These are phyloP conservation scores for Acipenser transmontanus DNA, from an alignment of 2,797 vertebrate genomes.

Conservation along the genomic window DNA sequence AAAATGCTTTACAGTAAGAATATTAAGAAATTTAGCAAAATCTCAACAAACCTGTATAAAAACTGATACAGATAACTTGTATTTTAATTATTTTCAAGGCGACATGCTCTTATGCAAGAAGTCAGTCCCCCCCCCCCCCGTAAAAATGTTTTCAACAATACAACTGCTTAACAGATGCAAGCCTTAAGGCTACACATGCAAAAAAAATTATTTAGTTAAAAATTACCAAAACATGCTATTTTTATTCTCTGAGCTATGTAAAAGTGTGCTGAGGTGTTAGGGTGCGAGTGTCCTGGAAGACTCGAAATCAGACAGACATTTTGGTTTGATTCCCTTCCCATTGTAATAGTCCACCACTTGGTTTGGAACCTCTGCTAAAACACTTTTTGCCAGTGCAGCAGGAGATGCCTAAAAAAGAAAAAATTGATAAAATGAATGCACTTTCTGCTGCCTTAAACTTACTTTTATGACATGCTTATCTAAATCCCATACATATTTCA, in stretches of 20 bases:
- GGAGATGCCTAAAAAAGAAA: conserved; percentile 76
- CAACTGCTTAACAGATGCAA: conserved; percentile 60
- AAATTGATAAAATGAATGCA: conserved; percentile 18
- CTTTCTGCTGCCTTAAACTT: too few species aligned
- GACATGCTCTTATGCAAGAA: conserved; percentile 77
- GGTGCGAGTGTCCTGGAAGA: conserved; percentile 91
- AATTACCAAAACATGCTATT: conserved; percentile 67
- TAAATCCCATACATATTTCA: too few species aligned
- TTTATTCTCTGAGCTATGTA: conserved; percentile 45
- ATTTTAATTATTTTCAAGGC: conserved; percentile 54
- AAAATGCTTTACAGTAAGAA: conserved; percentile 92
- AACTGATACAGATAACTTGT: conserved; percentile 67
- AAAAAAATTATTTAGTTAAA: conserved; percentile 58
- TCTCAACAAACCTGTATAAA: conserved; percentile 93
- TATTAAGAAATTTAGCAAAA: conserved; percentile 97
- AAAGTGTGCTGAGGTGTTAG: conserved; percentile 60
- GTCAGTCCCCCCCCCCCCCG: conserved; percentile 39
- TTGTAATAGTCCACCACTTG: conserved; percentile 99
- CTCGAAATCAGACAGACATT: conserved; percentile 90
- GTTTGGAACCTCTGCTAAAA: conserved; percentile 96
- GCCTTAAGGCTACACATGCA: conserved; percentile 77
- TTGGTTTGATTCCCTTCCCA: conserved; percentile 94
- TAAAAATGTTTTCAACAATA: conserved; percentile 67
- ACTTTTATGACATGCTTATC: too few species aligned
- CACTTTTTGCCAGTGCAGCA: conserved; percentile 93